Base-by-base conservation (phyloP, 2,797 vertebrate genomes). In the Mormyrops boulengeri region DNA sequence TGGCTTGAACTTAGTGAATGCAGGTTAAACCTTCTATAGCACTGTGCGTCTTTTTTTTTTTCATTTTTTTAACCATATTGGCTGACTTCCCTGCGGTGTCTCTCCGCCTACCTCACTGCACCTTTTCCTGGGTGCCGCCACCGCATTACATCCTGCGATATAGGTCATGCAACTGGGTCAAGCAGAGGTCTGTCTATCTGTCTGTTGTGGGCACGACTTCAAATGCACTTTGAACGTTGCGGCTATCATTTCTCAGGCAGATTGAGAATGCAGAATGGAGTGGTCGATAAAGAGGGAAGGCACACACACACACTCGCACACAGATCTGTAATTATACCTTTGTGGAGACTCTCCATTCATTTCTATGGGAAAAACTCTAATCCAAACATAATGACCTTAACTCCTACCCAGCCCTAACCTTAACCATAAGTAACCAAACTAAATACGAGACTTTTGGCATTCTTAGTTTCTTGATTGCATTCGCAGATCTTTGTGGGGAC, bases 101-200 rank as follows among this genome's bases (percentile, higher is more conserved):
- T 11, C 80, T 50, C 44, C 19, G 34, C 22, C 82, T 34, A 49
- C 82, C 22, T 34, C 55, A 41, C 22, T 66, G 55, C 57, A 19
- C 84, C 82, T 86, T 30, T 49, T 52, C 47, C 30, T 89, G 57
- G 17, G 22, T 53, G 22, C 89, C 12, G 17, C 17, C 38, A 30
- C 60, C 30, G 47, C 11, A 44, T 88, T 30, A 49, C 52, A 85
- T 44, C 49, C 12, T 50, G 47, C 22, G 30, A 52, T 89, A 22
- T 62, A 57, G 89, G 89, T 69, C 89, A 89, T 7, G 53, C 34
- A 89, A 89, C 38, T 55, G 53, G 52, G 80, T 85, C 77, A 62
- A 62, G 55, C 55, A 85, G 52, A 82, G 85, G 50, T 87, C 85
- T 87, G 85, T 17, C 69, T 41, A 41, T 77, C 69, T 77, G 69